Base-by-base conservation (phyloP, 2,113 vertebrate species). In the Peromyscus polionotus region DNA sequence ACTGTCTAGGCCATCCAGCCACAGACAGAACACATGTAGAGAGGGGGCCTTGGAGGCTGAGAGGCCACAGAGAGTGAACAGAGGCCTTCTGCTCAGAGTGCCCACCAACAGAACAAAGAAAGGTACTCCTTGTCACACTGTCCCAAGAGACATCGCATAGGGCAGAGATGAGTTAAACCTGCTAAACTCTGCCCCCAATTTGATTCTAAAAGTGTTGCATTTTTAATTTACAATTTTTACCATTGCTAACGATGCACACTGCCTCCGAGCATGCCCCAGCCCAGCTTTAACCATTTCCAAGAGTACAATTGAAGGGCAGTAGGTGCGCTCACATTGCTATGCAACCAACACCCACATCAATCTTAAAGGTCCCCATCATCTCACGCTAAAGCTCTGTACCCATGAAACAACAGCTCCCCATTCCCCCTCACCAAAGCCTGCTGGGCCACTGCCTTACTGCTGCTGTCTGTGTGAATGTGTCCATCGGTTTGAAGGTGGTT, bases 161-260 rank as follows among this genome's bases (percentile, higher is more conserved):
- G 31, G n/a, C 76, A 81, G 59, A 75, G 85, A 36, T 51, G 67
- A 72, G 45, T 19, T 24, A 42, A 70, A 51, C 16, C 65, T 59
- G 42, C 0, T 13, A 65, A 94, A n/a, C 39, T 31, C 16, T n/a
- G 68, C 61, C 19, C 61, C 8, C 42, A 65, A 77, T 75, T 57
- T 79, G 36, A 93, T 61, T 95, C 89, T 28, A 51, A 96, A 94
- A 88, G n/a, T 84, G 96, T 85, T 91, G 85, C 26, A 28, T 39
- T 28, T 89, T 17, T 39, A 68, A 84, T 77, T 87, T 65, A 76
- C 33, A 24, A 24, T 42, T 63, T 63, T 63, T 61, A 61, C 57
- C n/a, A 28, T 63, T 26, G 79, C 36, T 59, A 14, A 57, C 11
- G 7, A 39, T 45, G 45, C 1, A 16, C 14, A 28, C 48, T 70